Evolutionary conservation across 2,888 invertebrate species (phyloP).

Genomic region (Idaea aversata): DNA sequence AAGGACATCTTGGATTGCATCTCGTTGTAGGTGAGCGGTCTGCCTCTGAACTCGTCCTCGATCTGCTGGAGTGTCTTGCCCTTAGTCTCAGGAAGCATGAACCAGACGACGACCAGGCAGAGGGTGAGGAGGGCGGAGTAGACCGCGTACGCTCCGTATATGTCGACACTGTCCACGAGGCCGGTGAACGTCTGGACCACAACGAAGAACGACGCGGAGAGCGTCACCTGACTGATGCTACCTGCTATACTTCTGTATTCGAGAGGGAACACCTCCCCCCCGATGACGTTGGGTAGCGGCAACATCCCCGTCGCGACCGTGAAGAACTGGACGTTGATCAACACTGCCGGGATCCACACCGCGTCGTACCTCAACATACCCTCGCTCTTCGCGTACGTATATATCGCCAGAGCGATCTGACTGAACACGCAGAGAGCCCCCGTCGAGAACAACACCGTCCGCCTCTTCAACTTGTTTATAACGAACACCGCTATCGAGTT

Average conservation of each 20-base stretch:
- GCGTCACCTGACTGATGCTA: constrained; percentile 79
- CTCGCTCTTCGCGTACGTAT: constrained; percentile 50
- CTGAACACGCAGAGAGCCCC: constrained; percentile 78
- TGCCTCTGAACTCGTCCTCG: constrained; percentile 75
- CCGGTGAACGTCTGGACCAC: constrained; percentile 82
- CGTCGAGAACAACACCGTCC: constrained; percentile 80
- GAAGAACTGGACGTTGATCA: constrained; percentile 76
- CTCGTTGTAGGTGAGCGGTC: constrained; percentile 44
- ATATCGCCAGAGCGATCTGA: constrained; percentile 73
- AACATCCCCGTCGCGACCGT: constrained; percentile 80
- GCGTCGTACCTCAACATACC: constrained; percentile 45
- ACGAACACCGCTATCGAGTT: constrained; percentile 81
- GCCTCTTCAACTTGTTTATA: constrained; percentile 79
- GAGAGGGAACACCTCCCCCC: constrained; percentile 84
- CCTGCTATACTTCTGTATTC: constrained; percentile 81
- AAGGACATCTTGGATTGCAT: constrained; percentile 46
- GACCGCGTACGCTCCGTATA: constrained; percentile 78
- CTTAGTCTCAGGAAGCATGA: constrained; percentile 83
- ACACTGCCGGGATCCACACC: constrained; percentile 67
- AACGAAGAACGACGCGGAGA: constrained; percentile 79
- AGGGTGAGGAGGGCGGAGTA: constrained; percentile 77
- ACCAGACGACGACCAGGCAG: constrained; percentile 74
- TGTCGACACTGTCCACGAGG: constrained; percentile 70
- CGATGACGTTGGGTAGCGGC: constrained; percentile 84
- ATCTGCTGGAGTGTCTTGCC: constrained; percentile 83